phyloP scores from a whole-genome alignment of 2,113 vertebrate genomes.

The Phylloscopus trochilus region DNA sequence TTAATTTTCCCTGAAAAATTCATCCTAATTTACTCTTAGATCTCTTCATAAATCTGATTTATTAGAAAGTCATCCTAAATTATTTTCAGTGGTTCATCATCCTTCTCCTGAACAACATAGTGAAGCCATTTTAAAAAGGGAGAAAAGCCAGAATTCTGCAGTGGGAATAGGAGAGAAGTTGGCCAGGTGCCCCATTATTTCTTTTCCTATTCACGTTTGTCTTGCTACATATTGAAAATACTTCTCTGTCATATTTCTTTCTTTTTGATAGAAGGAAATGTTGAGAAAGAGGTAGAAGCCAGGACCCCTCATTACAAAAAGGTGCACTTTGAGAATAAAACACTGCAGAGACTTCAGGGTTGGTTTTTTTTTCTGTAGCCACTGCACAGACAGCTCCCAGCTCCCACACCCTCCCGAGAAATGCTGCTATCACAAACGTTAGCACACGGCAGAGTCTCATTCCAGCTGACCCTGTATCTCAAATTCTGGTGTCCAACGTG shows the following conservation, averaged over 20 bases:
- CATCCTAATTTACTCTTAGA: not conserved
- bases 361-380: not conserved
- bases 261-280: not conserved
- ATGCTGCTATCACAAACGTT: not conserved
- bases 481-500: not conserved
- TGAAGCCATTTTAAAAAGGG: not conserved
- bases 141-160: not conserved
- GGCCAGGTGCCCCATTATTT: not conserved
- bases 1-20: not conserved
- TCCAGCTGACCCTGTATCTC: not conserved
- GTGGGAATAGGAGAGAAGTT: not conserved
- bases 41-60: not conserved
- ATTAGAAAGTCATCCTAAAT: not conserved
- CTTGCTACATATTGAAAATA: not conserved
- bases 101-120: not conserved
- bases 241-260: not conserved
- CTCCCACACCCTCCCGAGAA: not conserved
- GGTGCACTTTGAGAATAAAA: not conserved
- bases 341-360: not conserved
- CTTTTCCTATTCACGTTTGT: not conserved
- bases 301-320: not conserved
- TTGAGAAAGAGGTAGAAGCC: not conserved
- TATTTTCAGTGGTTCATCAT: not conserved
- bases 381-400: not conserved
- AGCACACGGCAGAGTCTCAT: not conserved